Evolutionary conservation across 1,140 invertebrate species (phyloP).

Genomic region (Stegodyphus dumicola): DNA sequence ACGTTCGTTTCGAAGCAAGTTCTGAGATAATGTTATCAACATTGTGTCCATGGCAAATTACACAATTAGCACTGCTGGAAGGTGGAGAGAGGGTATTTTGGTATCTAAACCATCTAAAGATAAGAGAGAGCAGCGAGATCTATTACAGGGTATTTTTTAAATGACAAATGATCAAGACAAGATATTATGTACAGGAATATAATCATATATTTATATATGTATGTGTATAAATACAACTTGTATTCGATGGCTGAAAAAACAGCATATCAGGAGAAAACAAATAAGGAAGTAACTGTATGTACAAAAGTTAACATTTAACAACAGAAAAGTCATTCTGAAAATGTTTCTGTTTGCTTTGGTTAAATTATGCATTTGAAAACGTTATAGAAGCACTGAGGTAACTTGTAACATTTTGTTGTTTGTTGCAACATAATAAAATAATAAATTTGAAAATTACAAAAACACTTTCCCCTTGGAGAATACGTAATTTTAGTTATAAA

Average conservation of each 20-base stretch:
- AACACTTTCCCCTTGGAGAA: conserved; percentile 1
- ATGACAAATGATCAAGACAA: conserved; percentile 47
- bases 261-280: conserved; percentile 11
- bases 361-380: background rate
- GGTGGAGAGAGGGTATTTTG: background rate
- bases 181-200: conserved; percentile 56
- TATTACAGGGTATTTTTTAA: conserved; percentile 44
- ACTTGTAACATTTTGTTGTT: conserved; percentile 22
- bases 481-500: conserved; percentile 47
- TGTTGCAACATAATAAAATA: conserved; percentile 10
- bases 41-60: background rate
- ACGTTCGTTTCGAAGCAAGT: background rate
- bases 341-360: conserved; percentile 1
- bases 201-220: conserved; percentile 50
- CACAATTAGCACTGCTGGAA: background rate
- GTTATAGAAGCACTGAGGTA: conserved; percentile 44
- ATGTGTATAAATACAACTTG: conserved; percentile 34
- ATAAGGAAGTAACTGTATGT: conserved; percentile 10
- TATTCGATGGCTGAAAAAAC: conserved; percentile 39
- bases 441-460: conserved; percentile 32
- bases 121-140: conserved; percentile 43
- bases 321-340: conserved; percentile 17
- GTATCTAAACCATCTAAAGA: conserved; percentile 24
- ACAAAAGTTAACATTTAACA: conserved; percentile 17
- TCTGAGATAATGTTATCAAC: background rate